Conservation (phyloP, 2,113 vertebrate species). For the Podarcis cretensis region DNA sequence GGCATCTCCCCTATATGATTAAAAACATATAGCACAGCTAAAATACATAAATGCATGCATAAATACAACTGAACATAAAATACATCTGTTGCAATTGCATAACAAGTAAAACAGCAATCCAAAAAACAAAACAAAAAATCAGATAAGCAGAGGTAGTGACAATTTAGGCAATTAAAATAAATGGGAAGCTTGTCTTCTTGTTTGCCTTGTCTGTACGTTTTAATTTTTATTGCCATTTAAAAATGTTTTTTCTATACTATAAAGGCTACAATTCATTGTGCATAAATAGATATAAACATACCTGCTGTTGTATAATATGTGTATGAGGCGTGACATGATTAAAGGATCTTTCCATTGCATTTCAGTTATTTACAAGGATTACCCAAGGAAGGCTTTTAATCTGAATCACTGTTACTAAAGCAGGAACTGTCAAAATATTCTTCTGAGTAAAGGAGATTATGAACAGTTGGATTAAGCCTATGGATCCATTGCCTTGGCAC, state of each 20-base stretch:
- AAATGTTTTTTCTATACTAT: constrained; percentile 6
- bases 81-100: neutral
- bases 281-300: constrained; percentile 62
- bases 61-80: neutral
- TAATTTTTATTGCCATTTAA: neutral
- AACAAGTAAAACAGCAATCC: neutral
- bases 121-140: neutral
- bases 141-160: neutral
- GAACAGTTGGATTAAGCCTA: constrained; percentile 88
- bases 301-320: neutral
- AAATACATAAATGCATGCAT: too few relatives aligned
- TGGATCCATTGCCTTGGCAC: constrained; percentile 93
- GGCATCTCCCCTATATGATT: neutral
- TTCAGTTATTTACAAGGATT: constrained; percentile 2
- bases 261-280: neutral
- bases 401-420: constrained; percentile 95
- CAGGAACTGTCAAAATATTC: constrained; percentile 95
- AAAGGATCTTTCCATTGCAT: neutral
- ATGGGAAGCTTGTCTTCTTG: neutral
- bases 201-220: neutral
- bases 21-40: neutral
- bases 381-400: constrained; percentile 68
- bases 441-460: constrained; percentile 91
- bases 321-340: neutral
- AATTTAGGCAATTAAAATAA: neutral